Evolutionary conservation across 1,140 invertebrate genomes (phyloP).

Genomic region (Drosophila obscura): DNA sequence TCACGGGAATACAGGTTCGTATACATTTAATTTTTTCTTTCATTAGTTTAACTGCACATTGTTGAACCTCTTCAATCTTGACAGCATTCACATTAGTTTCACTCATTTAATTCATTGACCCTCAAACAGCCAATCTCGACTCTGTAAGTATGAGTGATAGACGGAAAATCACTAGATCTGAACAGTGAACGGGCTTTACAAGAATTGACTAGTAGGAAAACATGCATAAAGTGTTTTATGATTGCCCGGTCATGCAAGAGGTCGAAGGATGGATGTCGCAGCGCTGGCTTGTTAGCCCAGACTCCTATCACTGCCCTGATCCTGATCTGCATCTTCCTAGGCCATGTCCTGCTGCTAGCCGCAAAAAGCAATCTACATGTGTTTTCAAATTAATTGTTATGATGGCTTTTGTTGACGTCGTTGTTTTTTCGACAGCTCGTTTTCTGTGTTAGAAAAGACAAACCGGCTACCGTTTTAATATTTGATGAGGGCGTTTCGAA

Average conservation of each 20-base stretch:
- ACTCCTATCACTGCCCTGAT: constrained; percentile 24
- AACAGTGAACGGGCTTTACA: constrained; percentile 42
- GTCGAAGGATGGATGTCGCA: constrained; percentile 58
- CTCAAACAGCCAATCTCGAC: no score
- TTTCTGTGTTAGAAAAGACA: constrained; percentile 30
- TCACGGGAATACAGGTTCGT: no score
- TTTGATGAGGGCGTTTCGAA: constrained; percentile 75
- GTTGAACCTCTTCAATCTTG: no score
- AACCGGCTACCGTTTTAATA: constrained; percentile 74
- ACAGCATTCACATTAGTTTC: no score
- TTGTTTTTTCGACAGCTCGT: constrained; percentile 53
- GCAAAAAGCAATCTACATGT: constrained; percentile 83
- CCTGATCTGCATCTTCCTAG: constrained; percentile 10
- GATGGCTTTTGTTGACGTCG: constrained; percentile 79
- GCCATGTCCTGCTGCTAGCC: constrained; percentile 65
- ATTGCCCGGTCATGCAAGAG: constrained; percentile 73
- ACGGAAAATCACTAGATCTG: neutral
- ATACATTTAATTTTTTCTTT: no score
- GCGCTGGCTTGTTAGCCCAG: constrained; percentile 50
- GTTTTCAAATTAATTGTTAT: constrained; percentile 83
- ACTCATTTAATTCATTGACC: no score
- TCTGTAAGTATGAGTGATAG: constrained; percentile 55
- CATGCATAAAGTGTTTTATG: constrained; percentile 82
- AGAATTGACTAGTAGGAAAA: constrained; percentile 81
- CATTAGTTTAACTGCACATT: no score